phyloP scores from a whole-genome alignment of 2,797 vertebrate species.

The Pygocentrus nattereri region DNA sequence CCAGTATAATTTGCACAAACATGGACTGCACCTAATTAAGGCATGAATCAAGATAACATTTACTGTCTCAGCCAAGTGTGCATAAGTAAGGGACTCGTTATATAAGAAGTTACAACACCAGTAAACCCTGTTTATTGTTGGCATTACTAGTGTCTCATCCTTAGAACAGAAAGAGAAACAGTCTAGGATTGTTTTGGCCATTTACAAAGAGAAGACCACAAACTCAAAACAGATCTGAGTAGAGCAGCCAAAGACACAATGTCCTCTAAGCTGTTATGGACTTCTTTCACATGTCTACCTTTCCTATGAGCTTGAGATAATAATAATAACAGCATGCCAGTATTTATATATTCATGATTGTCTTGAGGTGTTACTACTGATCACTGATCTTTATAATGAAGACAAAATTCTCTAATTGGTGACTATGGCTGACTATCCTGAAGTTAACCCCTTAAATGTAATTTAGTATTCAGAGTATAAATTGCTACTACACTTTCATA shows the following conservation, averaged over 20 bases:
- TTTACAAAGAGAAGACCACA: background rate
- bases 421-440: no score
- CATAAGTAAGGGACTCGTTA: background rate
- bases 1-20: background rate
- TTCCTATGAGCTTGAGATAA: background rate
- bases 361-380: background rate
- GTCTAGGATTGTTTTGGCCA: background rate
- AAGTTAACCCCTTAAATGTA: no score
- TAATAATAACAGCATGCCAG: background rate
- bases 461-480: no score
- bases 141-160: background rate
- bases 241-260: background rate
- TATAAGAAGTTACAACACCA: background rate
- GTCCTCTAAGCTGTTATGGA: background rate
- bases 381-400: no score
- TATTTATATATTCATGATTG: background rate
- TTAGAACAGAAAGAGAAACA: background rate
- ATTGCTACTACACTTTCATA: no score
- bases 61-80: background rate
- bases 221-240: background rate
- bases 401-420: no score
- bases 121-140: background rate
- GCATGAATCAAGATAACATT: background rate
- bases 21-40: background rate
- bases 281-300: background rate